Evolutionary conservation across 2,888 invertebrate genomes (phyloP), one percentile per base, ranked within the genome.

Genomic region (Tachystola acroxantha): DNA sequence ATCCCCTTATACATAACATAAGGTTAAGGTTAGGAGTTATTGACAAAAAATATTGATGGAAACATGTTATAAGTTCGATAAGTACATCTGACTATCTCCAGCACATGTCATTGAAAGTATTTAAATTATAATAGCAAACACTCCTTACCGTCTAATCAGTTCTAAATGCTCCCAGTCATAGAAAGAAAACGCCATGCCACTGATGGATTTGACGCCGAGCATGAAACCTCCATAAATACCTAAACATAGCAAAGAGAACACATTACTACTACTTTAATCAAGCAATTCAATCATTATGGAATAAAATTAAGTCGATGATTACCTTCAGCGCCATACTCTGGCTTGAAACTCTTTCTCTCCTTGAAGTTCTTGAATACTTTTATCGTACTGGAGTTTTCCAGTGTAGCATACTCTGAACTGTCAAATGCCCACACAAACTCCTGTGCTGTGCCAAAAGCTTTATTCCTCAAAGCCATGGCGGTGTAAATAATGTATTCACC

Each of bases 401-500:
- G 85, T 0, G 94, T 94, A 0, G 95, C 95, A 59, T 95, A 95
- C 56, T 98, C 96, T 29, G 96, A 97, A 20, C 98, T 96, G 72
- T 99, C 99, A 32, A 94, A 90, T 0, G 97, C 97, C 99, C 99
- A 99, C 0, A 99, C 99, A 71, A 99, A 99, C 84, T 99, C 99
- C 58, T 98, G 96, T 0, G 98, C 99, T 7, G 96, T 93, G 0
- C 99, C 99, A 69, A 99, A 99, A 1, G 98, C 98, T 73, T 99
- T 99, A 78, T 99, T 99, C 35, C 99, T 89, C 45, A 99, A 86
- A 0, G 99, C 99, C 98, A 99, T 98, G 0, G 99, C 97, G 0
- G 99, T 99, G 87, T 99, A 99, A 57, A 99, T 99, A 32, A 99
- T 99, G 76, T 98, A 99, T 74, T 99, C 99, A 9, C 99, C 99